Evolutionary conservation across 2,888 invertebrate species (phyloP), one percentile per base, ranked within the genome.

Genomic region (Augiades crinisus): DNA sequence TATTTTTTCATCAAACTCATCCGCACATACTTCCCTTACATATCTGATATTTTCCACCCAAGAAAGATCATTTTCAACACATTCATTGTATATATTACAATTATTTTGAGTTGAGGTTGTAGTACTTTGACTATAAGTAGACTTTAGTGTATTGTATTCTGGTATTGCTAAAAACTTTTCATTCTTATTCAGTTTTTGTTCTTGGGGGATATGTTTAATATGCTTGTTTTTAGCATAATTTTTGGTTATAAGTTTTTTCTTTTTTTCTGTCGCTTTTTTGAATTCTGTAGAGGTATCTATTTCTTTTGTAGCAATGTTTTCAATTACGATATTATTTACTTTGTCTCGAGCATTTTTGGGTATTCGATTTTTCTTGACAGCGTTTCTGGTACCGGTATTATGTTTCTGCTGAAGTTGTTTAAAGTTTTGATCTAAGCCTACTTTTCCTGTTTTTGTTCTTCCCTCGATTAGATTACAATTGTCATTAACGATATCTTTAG

Each of bases 1-100:
- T 10, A 63, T 36, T 2, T 49, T 61, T 0, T 54, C 19, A 33
- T 76, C 68, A 47, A 64, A 65, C 61, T 87, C 86, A 12, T 77
- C 70, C 0, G 22, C 47, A 2, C 53, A 27, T 12, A 83, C 58
- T 63, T 78, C 75, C 55, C 85, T 71, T 0, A 85, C 70, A 44
- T 65, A 81, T 54, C 68, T 71, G 27, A 87, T 65, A 27, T 74
- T 72, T 61, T 79, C 78, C 1, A 87, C 40, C 87, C 87, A 87
- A 1, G 81, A 78, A 1, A 84, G 56, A 56, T 78, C 74, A 12
- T 65, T 60, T 21, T 60, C 54, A 14, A 60, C 51, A 41, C 54
- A 37, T 13, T 53, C 33, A 5, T 61, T 62, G 14, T 22, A 5
- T 49, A 47, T 1, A 5, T 34, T 38, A 44, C 5, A 4, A 21